Percentiles rank a stretch among this genome's conserved stretches.
phyloP scores from a whole-genome alignment of 2,797 vertebrate species.

The Tiaroga cobitis region DNA sequence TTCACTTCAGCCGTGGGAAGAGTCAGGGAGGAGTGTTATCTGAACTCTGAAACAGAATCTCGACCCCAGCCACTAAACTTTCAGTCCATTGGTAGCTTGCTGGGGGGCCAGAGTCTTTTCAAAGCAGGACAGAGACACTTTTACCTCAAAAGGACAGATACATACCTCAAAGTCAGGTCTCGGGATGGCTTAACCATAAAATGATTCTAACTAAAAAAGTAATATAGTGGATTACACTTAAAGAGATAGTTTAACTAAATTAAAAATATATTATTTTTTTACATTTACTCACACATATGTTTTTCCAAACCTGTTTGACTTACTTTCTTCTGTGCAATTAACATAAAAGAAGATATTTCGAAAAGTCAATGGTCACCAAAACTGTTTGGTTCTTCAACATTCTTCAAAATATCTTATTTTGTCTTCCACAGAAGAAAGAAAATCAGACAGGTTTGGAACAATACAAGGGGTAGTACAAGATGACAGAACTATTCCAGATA shows the following conservation, averaged over 20 bases:
- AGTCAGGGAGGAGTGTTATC: slow-evolving; percentile 57
- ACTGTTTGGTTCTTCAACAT: background rate
- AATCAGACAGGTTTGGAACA: background rate
- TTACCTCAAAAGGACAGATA: slow-evolving; percentile 35
- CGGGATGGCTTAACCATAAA: background rate
- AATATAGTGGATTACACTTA: background rate
- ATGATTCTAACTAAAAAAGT: background rate
- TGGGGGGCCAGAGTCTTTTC: slow-evolving; percentile 57
- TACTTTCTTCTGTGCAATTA: background rate
- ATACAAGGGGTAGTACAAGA: background rate
- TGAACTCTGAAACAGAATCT: slow-evolving; percentile 59
- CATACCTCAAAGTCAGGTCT: slow-evolving; percentile 9
- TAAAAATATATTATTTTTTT: background rate
- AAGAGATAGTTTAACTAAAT: background rate
- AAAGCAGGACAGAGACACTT: slow-evolving; percentile 28
- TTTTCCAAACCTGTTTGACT: background rate
- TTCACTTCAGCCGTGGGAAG: slow-evolving; percentile 62
- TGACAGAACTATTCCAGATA: background rate
- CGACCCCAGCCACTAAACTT: slow-evolving; percentile 53
- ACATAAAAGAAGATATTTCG: background rate
- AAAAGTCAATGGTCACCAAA: background rate
- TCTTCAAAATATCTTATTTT: background rate
- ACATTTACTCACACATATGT: background rate
- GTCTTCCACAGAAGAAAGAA: background rate
- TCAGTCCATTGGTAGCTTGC: slow-evolving; percentile 41